Percentiles rank a stretch among this genome's conserved stretches.
Conservation (phyloP, 1,140 invertebrate genomes). For the Polyergus mexicanus region DNA sequence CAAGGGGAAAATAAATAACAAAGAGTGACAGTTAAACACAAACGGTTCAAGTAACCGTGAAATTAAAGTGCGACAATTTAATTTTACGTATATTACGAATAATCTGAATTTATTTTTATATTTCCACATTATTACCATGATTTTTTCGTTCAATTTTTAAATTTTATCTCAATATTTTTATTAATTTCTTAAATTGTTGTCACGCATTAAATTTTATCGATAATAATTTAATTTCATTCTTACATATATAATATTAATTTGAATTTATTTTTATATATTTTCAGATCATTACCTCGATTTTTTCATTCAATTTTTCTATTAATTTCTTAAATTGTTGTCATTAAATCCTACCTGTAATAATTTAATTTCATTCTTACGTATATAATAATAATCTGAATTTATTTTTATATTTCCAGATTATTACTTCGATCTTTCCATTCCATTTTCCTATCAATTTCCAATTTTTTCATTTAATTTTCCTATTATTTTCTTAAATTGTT, state of each 20-base stretch:
- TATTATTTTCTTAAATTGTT: conserved; percentile 12
- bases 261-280: too few relatives aligned
- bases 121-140: neutral
- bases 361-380: neutral
- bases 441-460: neutral
- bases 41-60: neutral
- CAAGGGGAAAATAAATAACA: neutral
- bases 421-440: neutral
- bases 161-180: neutral
- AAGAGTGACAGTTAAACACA: neutral
- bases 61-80: neutral
- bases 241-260: too few relatives aligned
- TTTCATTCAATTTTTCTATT: too few relatives aligned
- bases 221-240: too few relatives aligned
- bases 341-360: neutral
- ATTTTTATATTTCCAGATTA: neutral
- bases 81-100: neutral
- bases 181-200: conserved; percentile 20
- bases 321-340: too few relatives aligned
- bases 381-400: conserved; percentile 2
- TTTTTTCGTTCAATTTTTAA: neutral
- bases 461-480: neutral
- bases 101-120: neutral
- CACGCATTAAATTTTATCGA: too few relatives aligned
- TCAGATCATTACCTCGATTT: too few relatives aligned